Base-by-base conservation (phyloP, 2,888 invertebrate species). In the Tyria jacobaeae region DNA sequence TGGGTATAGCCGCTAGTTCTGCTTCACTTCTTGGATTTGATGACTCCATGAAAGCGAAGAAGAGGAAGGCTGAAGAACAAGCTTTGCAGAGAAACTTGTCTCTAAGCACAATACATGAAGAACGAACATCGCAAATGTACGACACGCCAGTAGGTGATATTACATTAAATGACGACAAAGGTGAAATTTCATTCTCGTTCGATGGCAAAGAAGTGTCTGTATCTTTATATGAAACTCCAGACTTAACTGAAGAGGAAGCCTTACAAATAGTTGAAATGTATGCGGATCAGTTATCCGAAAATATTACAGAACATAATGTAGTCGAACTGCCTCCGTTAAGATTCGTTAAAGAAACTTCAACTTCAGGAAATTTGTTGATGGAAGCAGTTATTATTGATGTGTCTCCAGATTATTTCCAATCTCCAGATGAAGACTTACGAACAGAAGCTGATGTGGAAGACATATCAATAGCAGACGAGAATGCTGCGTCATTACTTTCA, bases 211-310 rank as follows among this genome's bases (percentile, higher is more conserved):
- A 98, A 91, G 97, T 98, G 0, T 98, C 98, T 0, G 97, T 98
- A 0, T 98, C 98, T 4, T 89, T 98, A 3, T 98, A 98, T 81
- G 98, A 98, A 92, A 98, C 98, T 0, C 98, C 98, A 0, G 98
- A 98, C 89, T 93, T 98, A 55, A 98, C 98, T 0, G 98, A 98
- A 88, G 97, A 98, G 87, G 98, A 98, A 91, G 98, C 98, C 0
- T 93, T 98, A 37, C 97, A 98, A 90, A 97, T 98, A 78, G 97
- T 98, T 0, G 98, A 98, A 94, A 98, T 98, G 97, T 98, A 98
- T 82, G 98, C 98, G 0, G 98, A 98, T 84, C 98, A 98, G 88
- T 94, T 98, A 62, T 98, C 98, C 0, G 98, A 98, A 90, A 97
- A 98, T 83, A 96, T 98, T 56, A 90, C 95, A 82, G 97, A 97